A percentile compares a stretch with the other conserved stretches of the same genome.
These are phyloP conservation scores for Malurus cyaneus DNA, from an alignment of 2,113 vertebrate species.

Conservation along the genomic window DNA sequence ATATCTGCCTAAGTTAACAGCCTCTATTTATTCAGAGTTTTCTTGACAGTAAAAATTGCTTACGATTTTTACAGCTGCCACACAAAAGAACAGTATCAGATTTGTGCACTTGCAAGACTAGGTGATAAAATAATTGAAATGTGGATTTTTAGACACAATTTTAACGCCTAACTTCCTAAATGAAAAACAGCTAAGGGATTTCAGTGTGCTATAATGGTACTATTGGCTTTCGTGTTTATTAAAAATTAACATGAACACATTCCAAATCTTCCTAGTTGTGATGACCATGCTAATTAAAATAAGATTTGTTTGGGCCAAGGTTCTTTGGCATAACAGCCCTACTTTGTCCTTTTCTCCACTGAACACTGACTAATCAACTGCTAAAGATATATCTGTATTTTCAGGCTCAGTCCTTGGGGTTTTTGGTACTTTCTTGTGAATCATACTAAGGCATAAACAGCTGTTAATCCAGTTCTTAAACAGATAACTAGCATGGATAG, in stretches of 20 bases:
- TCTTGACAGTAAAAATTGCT: slow-evolving; percentile 79
- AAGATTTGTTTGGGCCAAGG: background rate
- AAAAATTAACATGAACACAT: slow-evolving; percentile 32
- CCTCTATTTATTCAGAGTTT: slow-evolving; percentile 77
- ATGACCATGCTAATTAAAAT: background rate
- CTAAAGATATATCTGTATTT: background rate
- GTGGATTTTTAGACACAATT: slow-evolving; percentile 59
- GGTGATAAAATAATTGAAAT: slow-evolving; percentile 68
- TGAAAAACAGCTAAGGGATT: slow-evolving; percentile 33
- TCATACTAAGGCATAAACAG: background rate
- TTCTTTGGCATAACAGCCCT: background rate
- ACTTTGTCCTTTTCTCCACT: background rate
- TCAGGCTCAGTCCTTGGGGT: background rate
- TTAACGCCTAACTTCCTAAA: slow-evolving; percentile 49
- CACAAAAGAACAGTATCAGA: slow-evolving; percentile 71
- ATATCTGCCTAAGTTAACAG: slow-evolving; percentile 79
- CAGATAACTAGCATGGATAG: background rate
- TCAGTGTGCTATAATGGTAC: background rate
- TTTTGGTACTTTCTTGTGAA: background rate
- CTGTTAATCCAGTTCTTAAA: background rate
- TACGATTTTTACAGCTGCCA: slow-evolving; percentile 77
- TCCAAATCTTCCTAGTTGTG: background rate
- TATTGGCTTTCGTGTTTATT: slow-evolving; percentile 24
- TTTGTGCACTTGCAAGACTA: slow-evolving; percentile 51
- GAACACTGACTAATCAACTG: background rate